These are phyloP conservation scores for Melanotaenia boesemani DNA, from an alignment of 2,797 vertebrate species.

Conservation along the genomic window DNA sequence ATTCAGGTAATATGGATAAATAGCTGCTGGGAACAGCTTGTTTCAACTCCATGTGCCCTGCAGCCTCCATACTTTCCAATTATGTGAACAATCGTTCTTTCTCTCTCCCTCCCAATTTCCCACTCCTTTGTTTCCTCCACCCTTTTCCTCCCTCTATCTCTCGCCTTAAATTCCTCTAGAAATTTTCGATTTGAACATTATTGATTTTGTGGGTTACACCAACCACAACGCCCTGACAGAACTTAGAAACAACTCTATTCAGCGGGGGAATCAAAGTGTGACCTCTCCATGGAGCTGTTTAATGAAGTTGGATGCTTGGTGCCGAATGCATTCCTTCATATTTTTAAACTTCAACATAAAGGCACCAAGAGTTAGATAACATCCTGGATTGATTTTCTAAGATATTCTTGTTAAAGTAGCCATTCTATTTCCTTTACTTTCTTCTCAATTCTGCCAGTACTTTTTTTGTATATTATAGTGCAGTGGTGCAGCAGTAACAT, in stretches of 20 bases:
- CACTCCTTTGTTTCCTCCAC: neutral
- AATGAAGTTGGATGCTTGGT: conserved; percentile 43
- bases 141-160: conserved; percentile 8
- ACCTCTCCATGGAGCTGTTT: conserved; percentile 25
- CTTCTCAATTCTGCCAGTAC: neutral
- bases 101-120: neutral
- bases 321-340: conserved; percentile 24
- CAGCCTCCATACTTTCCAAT: conserved; percentile 58
- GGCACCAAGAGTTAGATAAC: neutral
- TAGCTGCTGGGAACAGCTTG: conserved; percentile 50
- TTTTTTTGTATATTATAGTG: neutral
- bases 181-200: conserved; percentile 69
- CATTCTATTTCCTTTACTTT: neutral
- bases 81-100: conserved; percentile 42
- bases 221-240: conserved; percentile 31
- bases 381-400: conserved; percentile 21
- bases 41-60: conserved; percentile 51
- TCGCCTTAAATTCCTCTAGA: conserved; percentile 47
- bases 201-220: conserved; percentile 66
- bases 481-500: neutral
- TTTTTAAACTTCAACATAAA: conserved; percentile 38
- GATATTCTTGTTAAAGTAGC: neutral
- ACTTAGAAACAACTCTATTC: conserved; percentile 36
- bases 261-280: conserved; percentile 27
- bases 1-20: conserved; percentile 66